Conservation (phyloP, 2,888 invertebrate species). For the Rhopalosiphum nymphaeae region DNA sequence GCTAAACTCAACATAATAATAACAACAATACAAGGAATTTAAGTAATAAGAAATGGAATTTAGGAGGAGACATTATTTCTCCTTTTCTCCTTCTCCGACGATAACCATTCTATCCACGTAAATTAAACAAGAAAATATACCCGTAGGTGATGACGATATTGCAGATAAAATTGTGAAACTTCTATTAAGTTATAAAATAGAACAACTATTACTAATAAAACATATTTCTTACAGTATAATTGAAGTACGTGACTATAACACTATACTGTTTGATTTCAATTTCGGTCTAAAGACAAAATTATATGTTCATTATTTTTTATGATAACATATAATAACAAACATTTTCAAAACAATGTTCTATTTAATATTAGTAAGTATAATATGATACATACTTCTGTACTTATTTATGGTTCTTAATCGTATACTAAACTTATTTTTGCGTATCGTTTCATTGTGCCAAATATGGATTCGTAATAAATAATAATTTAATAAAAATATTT, state of each 20-base stretch:
- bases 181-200: neutral
- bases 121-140: neutral
- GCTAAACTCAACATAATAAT: neutral
- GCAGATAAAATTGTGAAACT: neutral
- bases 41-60: neutral
- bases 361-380: too few relatives aligned
- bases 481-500: neutral
- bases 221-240: neutral
- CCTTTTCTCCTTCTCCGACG: neutral
- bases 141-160: neutral
- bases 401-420: too few relatives aligned
- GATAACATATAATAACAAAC: neutral
- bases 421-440: neutral
- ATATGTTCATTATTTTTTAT: neutral
- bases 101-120: neutral
- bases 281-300: neutral
- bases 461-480: neutral
- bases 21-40: neutral
- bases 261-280: neutral
- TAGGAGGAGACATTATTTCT: neutral
- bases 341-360: neutral
- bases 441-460: neutral
- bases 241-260: neutral
- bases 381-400: neutral
- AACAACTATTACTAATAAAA: neutral